Percentiles rank a stretch among this genome's conserved stretches.
phyloP scores from a whole-genome alignment of 2,888 invertebrate genomes.

The Clanis bilineata region DNA sequence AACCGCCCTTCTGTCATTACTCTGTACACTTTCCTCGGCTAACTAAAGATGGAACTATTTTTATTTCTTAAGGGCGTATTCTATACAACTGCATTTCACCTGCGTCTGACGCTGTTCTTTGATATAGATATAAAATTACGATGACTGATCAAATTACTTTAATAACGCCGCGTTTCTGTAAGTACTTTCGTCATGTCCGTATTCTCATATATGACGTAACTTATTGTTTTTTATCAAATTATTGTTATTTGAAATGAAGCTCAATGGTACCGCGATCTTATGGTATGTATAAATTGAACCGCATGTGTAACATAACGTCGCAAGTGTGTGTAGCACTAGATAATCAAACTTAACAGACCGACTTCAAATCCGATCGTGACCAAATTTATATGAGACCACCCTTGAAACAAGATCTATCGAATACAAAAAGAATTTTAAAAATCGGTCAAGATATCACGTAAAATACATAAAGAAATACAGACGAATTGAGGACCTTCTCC shows the following conservation, averaged over 20 bases:
- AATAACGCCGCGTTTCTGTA: constrained; percentile 4
- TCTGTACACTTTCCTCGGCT: constrained; percentile 70
- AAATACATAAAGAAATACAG: too few relatives aligned
- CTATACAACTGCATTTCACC: constrained; percentile 48
- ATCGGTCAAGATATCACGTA: too few relatives aligned
- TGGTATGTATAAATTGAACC: neutral
- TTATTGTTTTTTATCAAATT: neutral
- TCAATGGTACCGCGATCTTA: neutral
- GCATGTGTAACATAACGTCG: constrained; percentile 28
- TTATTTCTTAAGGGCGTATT: constrained; percentile 16
- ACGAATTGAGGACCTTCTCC: too few relatives aligned
- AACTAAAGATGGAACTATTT: constrained; percentile 55
- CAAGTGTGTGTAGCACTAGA: constrained; percentile 51
- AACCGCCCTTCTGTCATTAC: constrained; percentile 77
- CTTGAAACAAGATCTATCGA: too few relatives aligned
- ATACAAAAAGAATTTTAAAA: too few relatives aligned
- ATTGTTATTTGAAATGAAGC: neutral
- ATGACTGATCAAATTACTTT: constrained; percentile 16
- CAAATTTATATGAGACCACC: too few relatives aligned
- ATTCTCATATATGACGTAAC: neutral
- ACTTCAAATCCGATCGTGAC: too few relatives aligned
- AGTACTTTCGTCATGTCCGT: constrained; percentile 20
- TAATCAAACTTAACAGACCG: too few relatives aligned
- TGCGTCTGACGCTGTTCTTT: constrained; percentile 8
- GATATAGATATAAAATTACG: constrained; percentile 4